Base-by-base conservation (phyloP, 2,113 vertebrate genomes). In the Osmerus eperlanus region DNA sequence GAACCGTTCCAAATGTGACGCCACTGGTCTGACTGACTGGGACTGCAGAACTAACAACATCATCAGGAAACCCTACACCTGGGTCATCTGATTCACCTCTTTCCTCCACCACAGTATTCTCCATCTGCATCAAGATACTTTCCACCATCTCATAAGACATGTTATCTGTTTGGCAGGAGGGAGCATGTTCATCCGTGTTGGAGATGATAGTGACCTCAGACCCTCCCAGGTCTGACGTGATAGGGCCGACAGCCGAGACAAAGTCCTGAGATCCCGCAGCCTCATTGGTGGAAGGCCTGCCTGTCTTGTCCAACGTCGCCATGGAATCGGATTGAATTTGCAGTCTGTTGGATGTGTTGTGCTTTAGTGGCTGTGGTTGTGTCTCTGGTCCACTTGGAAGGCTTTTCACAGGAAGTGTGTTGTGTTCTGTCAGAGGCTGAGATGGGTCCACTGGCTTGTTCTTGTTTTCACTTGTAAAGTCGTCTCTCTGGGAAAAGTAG, bases 1-100 rank as follows among this genome's bases (percentile, higher is more conserved):
- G 79, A 78, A 87, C 83, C 0, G 82, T 89, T 25, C 80, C 83
- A 78, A 90, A 92, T 12, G 75, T 81, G 54, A 86, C 78, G 60
- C 72, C 65, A 56, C 14, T 65, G 55, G 61, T 55, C 59, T 68
- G 67, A 14, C 66, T 18, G 64, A 32, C 54, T 19, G 70, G 71
- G 29, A 4, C 66, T 21, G 77, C 65, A 12, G 47, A 65, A 23
- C 63, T 77, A 1, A 67, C 5, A 18, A 66, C 19, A 16, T 68
- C 63, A 12, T 66, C 64, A 51, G 47, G 55, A n/a, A 8, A n/a
- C 55, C 32, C 32, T 58, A 73, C 61, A 8, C 3, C 59, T 67
- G 23, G 18, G 60, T 8, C 60, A 61, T 54, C 4, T 21, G 21
- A 28, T 32, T 67, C 29, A 53, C 18, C 51, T 71, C 51, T 60